Percentiles rank a stretch among this genome's conserved stretches.
These are phyloP conservation scores for Scaptomyza polygonia DNA, from an alignment of 2,888 invertebrate genomes.

Conservation along the genomic window DNA sequence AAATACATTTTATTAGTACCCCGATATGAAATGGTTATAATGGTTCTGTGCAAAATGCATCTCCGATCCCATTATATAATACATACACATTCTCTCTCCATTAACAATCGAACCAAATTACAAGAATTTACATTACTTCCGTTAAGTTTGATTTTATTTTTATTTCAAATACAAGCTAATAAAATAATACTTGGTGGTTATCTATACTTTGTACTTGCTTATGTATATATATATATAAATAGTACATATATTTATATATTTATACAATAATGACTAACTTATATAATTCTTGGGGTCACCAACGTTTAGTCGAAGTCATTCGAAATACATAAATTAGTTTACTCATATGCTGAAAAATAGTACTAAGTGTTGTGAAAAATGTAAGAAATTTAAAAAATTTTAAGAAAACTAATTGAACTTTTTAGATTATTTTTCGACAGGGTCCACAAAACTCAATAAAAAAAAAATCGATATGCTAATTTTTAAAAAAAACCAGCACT, in stretches of 20 bases:
- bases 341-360: neutral
- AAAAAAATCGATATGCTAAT: no score
- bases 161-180: neutral
- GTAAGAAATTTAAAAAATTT: neutral
- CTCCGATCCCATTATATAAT: neutral
- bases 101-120: neutral
- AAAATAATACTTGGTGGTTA: no score
- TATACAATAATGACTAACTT: no score
- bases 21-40: neutral
- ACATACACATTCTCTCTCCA: neutral
- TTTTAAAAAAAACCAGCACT: no score
- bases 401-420: neutral
- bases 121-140: neutral
- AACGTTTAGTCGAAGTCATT: no score
- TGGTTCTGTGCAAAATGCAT: neutral
- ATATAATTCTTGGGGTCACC: no score
- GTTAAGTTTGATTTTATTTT: neutral
- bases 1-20: neutral
- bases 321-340: neutral
- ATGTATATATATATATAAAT: no score
- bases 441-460: no score
- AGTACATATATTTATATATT: no score
- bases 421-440: neutral
- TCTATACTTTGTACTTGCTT: no score
- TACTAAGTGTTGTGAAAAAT: neutral